Conservation (phyloP, 1,140 invertebrate genomes). For the Eciton burchellii region DNA sequence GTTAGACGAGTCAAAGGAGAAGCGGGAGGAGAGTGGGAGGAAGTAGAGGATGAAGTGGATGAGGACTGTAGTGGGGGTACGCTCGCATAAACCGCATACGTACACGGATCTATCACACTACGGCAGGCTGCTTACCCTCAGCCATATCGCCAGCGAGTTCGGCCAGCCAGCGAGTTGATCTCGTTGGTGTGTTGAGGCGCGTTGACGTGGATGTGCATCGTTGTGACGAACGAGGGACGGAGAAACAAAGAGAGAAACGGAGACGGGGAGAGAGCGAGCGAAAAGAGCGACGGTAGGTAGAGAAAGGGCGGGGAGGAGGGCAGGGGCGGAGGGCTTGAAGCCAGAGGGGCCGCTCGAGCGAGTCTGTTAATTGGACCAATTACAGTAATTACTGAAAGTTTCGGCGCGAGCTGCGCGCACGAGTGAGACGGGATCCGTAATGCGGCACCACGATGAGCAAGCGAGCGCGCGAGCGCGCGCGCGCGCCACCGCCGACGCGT, state of each 20-base stretch:
- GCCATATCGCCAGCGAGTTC: constrained; percentile 68
- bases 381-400: constrained; percentile 86
- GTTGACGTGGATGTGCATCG: constrained; percentile 65
- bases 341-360: constrained; percentile 80
- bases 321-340: constrained; percentile 43
- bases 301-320: constrained; percentile 40
- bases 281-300: constrained; percentile 49
- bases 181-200: constrained; percentile 59
- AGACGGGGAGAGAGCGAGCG: constrained; percentile 4
- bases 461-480: no score
- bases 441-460: constrained; percentile 77
- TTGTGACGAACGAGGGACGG: constrained; percentile 40
- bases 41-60: constrained; percentile 47
- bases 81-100: constrained; percentile 39
- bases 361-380: constrained; percentile 86
- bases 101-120: constrained; percentile 56
- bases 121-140: constrained; percentile 67
- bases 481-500: constrained; percentile 68
- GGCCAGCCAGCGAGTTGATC: constrained; percentile 59
- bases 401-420: constrained; percentile 79
- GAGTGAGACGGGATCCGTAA: constrained; percentile 77
- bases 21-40: constrained; percentile 11
- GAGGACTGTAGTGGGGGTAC: constrained; percentile 22
- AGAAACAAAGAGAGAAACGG: not conserved
- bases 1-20: constrained; percentile 48